phyloP scores from a whole-genome alignment of 2,888 invertebrate genomes.

The Pegoplata infirma region DNA sequence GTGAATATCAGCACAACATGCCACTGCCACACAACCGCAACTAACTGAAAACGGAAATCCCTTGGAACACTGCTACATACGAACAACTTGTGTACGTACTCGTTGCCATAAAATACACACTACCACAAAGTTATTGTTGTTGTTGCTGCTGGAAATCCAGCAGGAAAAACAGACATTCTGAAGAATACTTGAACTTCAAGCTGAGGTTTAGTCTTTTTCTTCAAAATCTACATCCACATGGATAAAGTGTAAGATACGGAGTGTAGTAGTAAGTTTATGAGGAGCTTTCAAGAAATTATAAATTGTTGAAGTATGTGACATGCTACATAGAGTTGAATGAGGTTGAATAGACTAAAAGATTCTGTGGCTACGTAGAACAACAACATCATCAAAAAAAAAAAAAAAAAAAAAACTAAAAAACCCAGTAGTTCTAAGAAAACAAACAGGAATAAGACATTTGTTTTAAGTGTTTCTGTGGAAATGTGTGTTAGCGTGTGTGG shows the following conservation, averaged over 20 bases:
- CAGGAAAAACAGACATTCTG: conserved; percentile 36
- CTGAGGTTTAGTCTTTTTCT: conserved; percentile 56
- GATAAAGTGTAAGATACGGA: not conserved
- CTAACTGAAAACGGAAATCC: conserved; percentile 63
- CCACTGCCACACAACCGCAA: conserved; percentile 53
- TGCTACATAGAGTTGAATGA: conserved; percentile 47
- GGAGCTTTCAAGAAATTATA: conserved; percentile 58
- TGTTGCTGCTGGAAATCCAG: conserved; percentile 26
- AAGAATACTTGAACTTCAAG: conserved; percentile 62
- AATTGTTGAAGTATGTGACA: conserved; percentile 59
- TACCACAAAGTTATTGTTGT: conserved; percentile 35
- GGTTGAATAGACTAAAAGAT: conserved; percentile 51
- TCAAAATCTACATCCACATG: not conserved
- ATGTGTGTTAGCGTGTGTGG: not conserved
- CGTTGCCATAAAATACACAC: conserved; percentile 6
- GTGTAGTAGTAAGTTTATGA: not conserved
- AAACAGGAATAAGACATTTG: conserved; percentile 48
- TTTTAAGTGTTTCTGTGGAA: conserved; percentile 43
- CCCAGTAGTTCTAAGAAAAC: not conserved
- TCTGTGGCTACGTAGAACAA: conserved; percentile 26
- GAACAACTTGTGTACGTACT: not conserved
- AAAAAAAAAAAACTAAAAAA: not conserved
- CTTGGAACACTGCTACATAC: conserved; percentile 39
- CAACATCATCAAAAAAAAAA: not conserved
- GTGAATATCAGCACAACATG: conserved; percentile 47